Evolutionary conservation across 2,113 vertebrate species (phyloP).

Genomic region (Odocoileus hemionus): DNA sequence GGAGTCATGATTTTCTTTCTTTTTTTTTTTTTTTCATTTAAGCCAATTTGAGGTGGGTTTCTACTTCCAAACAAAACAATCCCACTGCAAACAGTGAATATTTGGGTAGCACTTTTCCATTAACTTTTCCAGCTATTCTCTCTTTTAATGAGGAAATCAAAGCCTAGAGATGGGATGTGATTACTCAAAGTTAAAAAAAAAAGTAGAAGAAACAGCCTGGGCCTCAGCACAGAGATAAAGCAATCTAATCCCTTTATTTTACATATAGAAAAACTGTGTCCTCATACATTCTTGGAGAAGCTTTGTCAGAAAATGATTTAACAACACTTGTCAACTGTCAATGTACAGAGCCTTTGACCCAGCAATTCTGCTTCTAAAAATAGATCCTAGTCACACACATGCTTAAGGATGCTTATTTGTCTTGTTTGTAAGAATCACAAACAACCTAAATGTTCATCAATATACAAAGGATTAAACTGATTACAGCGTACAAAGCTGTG

Average conservation of each 20-base stretch:
- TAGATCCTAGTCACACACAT: background rate
- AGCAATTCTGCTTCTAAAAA: background rate
- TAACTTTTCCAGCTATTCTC: background rate
- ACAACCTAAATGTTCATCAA: background rate
- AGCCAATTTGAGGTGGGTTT: background rate
- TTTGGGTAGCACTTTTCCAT: background rate
- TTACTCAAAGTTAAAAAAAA: background rate
- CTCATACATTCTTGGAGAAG: background rate
- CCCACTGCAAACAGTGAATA: background rate
- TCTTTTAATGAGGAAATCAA: background rate
- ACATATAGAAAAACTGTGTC: background rate
- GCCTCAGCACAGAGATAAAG: background rate
- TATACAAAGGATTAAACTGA: background rate
- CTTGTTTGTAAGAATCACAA: background rate
- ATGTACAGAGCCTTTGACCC: background rate
- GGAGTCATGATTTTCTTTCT: background rate
- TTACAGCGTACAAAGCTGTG: background rate
- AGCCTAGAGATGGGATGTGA: background rate
- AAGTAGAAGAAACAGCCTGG: background rate
- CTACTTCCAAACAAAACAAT: background rate
- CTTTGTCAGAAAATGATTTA: background rate
- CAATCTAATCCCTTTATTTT: slow-evolving; percentile 20
- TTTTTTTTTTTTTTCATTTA: background rate
- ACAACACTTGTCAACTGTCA: background rate
- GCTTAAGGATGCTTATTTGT: background rate